Evolutionary conservation across 2,888 invertebrate species (phyloP), one percentile per base, ranked within the genome.

Genomic region (Metellina segmentata): DNA sequence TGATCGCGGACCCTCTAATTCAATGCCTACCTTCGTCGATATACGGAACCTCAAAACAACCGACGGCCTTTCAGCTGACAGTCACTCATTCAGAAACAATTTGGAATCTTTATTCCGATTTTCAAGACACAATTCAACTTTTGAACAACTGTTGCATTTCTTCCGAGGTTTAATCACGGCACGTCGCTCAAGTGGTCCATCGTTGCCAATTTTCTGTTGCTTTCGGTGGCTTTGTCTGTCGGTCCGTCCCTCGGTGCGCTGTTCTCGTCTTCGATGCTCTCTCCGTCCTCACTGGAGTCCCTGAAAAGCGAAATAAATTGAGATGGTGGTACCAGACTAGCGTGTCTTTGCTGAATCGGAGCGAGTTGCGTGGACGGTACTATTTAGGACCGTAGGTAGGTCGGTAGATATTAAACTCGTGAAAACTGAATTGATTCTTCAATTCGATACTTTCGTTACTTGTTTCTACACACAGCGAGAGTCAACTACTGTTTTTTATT

Each of bases 271-370:
- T 91, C 86, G 19, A 86, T 86, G 48, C 5, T 71, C 74, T 34
- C 81, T 13, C 81, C 90, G 34, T 91, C 86, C 6, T 91, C 90
- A 49, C 90, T 91, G 5, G 90, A 91, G 77, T 91, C 90, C 7
- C 90, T 90, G 49, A 61, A 79, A 51, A 51, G n/a, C 7, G 9
- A 61, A 11, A 8, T 9, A 34, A 34, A 34, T 34, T 34, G 1
- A 34, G 34, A n/a, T 61, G 61, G 1, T 9, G 61, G 9, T 13
- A 61, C 11, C 13, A 4, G 13, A 6, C 13, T 61, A 8, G 7
- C 53, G 11, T 53, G 11, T 13, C 1, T 61, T 61, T 61, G 0
- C 61, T 13, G 61, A 6, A 13, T n/a, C n/a, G n/a, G n/a, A n/a
- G n/a, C n/a, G n/a, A n/a, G n/a, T n/a, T n/a, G n/a, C n/a, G n/a